Base-by-base conservation (phyloP, 2,888 invertebrate genomes). In the Pocota personata region DNA sequence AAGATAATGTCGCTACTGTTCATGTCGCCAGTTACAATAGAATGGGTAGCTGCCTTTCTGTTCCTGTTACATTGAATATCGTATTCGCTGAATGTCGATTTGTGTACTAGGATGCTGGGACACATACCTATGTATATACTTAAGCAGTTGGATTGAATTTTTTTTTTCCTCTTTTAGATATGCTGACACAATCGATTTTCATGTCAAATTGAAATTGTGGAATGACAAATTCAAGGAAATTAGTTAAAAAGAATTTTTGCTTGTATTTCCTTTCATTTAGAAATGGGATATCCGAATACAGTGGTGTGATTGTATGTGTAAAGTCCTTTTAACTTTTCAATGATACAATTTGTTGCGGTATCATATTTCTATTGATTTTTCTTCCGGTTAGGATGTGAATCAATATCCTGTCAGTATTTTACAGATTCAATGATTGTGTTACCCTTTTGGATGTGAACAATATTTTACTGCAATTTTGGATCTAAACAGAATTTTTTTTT, bases 221-320 rank as follows among this genome's bases (percentile, higher is more conserved):
- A 40, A 37, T 55, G 30, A 55, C 55, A 55, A 55, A 55, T 55
- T 55, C 55, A 55, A 55, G 52, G 30, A 55, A 55, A 55, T 55
- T 30, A 55, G 24, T n/a, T 32, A 16, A 30, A 32, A 30, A 30
- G 48, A 21, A 48, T 10, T 10, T 48, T 3, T 48, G 3, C 10
- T 48, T 48, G 48, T 21, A 21, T 48, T 48, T 48, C 48, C 19
- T 48, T 21, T 48, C 46, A 19, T 19, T 48, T 21, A 14, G 2
- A 24, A 40, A 40, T 35, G 2, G 14, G 35, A 12, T 35, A 32
- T 32, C 1, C 6, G 37, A 2, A 24, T 24, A 2, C 6, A 40
- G 3, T 14, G 14, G 40, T 40, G 14, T 40, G 14, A 40, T 30
- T 3, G 10, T 32, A 14, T 40, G 40, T 40, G 40, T 40, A 14